A percentile compares a stretch with the other conserved stretches of the same genome.
Conservation (phyloP, 1,140 invertebrate species). For the Bilobella aurantiaca region DNA sequence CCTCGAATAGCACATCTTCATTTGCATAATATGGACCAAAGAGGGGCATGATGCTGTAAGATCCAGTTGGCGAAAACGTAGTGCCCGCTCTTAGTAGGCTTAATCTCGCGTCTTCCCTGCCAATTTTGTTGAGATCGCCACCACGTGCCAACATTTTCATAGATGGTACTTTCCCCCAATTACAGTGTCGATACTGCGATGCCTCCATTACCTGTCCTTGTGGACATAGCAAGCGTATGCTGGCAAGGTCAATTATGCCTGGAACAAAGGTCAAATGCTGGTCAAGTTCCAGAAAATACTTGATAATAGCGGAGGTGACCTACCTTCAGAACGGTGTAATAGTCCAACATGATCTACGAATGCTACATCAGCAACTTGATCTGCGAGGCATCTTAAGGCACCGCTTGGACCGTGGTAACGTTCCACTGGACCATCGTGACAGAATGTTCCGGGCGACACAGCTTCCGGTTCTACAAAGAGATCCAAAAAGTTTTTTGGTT, state of each 20-base stretch:
- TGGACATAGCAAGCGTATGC: constrained; percentile 50
- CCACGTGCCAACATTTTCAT: constrained; percentile 29
- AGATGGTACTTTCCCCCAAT: constrained; percentile 36
- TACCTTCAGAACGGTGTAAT: not conserved
- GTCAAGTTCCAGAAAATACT: not conserved
- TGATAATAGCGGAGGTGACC: not conserved
- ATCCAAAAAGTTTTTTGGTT: not conserved
- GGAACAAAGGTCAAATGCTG: not conserved
- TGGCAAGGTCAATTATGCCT: constrained; percentile 39
- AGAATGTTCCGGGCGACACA: not conserved
- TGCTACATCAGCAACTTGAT: constrained; percentile 48
- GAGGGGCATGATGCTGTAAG: constrained; percentile 30
- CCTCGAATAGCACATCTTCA: constrained; percentile 34
- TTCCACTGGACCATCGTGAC: constrained; percentile 11
- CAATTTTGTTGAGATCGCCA: constrained; percentile 14
- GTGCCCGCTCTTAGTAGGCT: constrained; percentile 26
- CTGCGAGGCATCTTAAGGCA: constrained; percentile 47
- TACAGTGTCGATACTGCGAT: constrained; percentile 22
- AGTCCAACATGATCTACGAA: constrained; percentile 46
- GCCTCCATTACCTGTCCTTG: constrained; percentile 39
- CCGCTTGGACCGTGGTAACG: constrained; percentile 55
- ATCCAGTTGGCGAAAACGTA: constrained; percentile 7
- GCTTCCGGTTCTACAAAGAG: not conserved
- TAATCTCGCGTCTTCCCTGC: constrained; percentile 31
- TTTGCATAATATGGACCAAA: constrained; percentile 32